Evolutionary conservation across 2,797 vertebrate genomes (phyloP), one percentile per base, ranked within the genome.

Genomic region (Australoheros facetus): DNA sequence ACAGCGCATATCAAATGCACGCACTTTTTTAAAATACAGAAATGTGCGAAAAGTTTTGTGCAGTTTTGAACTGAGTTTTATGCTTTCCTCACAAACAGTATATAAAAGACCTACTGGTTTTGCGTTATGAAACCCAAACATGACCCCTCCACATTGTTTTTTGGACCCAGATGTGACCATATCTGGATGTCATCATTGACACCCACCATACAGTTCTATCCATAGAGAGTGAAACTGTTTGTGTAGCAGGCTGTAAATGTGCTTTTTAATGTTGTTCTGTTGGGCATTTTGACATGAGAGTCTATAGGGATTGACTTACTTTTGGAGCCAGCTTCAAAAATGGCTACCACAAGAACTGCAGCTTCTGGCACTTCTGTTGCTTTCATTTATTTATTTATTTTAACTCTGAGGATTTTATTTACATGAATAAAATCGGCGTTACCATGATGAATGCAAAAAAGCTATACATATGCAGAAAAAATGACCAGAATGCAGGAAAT

Each of bases 121-220:
- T 64, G 39, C 39, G 28, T 19, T 19, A 1, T 66, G 45, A 64
- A 64, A 17, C 21, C 42, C 21, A 42, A 64, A 17, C 21, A 26
- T 2, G 0, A 11, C 11, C 19, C 32, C 59, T 30, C 14, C 56
- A 62, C 37, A 1, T 2, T 42, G 13, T 21, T 10, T 42, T 45
- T 64, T 45, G 60, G 60, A 28, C 8, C 8, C 26, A 48, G 23
- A 28, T 28, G 39, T 66, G 23, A 66, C 62, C 39, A 28, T 48
- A 66, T 66, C 14, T 66, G 62, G 62, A 11, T 26, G 28, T 48
- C 28, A 28, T 48, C 23, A 30, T 23, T 21, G 48, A 12, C 62
- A 66, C 62, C 39, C 16, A 48, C 23, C 39, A 48, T 19, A 66
- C 14, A 66, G 62, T 28, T 45, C 28, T 66, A 48, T 28, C 60